Evolutionary conservation across 2,888 invertebrate species (phyloP), one percentile per base, ranked within the genome.

Genomic region (Crocallis elinguaria): DNA sequence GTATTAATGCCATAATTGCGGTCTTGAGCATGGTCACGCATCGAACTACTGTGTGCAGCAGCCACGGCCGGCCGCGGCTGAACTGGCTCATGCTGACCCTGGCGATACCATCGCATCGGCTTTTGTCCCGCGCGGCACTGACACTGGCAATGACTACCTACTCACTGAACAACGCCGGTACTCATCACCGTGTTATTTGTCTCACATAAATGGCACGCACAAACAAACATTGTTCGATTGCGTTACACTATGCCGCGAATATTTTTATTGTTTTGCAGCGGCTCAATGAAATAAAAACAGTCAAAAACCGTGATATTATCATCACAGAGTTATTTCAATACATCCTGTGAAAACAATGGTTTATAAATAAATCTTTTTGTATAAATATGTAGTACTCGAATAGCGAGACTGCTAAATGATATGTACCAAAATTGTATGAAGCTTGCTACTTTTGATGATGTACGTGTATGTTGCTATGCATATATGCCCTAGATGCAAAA

Each of bases 41-140:
- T 41, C 60, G 46, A 53, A 59, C 63, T 57, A 62, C 59, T 57
- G 57, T 61, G 61, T 65, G 71, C 67, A 59, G 63, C 48, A 67
- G 63, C 67, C 77, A 76, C 75, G 69, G 60, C 60, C 60, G 33
- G 50, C 57, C 61, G 52, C 55, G 63, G 42, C 49, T 58, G 55
- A 50, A 49, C 55, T 59, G 60, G 49, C 49, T 61, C 66, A 67
- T 60, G 33, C 55, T 51, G 63, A 51, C 66, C 64, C 57, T 64
- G 67, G 62, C 59, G 78, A 81, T 82, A 81, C 65, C 73, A 85
- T 81, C 84, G 53, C 66, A 13, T 6, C 54, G 52, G 59, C 54
- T 63, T 77, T 83, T 82, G 80, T 80, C 62, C 50, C 53, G 67
- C 42, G 46, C 71, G 72, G 57, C 77, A 75, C 67, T 78, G 81